Evolutionary conservation across 2,113 vertebrate genomes (phyloP).

Genomic region (Callorhinus ursinus): DNA sequence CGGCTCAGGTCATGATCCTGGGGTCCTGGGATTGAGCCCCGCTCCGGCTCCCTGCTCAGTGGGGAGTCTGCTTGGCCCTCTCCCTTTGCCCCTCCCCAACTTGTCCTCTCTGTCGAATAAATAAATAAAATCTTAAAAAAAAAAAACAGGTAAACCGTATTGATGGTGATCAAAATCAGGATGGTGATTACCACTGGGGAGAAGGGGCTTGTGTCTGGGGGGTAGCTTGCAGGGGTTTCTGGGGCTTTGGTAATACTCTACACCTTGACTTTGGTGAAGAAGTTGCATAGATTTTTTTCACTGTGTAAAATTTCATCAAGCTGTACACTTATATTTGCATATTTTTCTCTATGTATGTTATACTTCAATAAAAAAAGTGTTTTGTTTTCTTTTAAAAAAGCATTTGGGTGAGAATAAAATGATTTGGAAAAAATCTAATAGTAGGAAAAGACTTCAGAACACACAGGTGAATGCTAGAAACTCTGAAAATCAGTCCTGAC

Average conservation of each 20-base stretch:
- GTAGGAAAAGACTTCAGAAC: background rate
- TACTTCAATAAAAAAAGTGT: background rate
- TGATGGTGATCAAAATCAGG: background rate
- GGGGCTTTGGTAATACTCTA: background rate
- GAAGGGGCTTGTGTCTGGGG: background rate
- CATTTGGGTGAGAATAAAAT: conserved; percentile 1
- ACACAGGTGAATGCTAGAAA: background rate
- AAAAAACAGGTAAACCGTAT: background rate
- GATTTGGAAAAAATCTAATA: background rate
- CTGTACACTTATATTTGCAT: background rate
- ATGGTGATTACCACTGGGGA: accelerated
- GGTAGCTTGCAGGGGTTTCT: background rate
- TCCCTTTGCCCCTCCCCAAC: background rate
- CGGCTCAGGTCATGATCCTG: background rate
- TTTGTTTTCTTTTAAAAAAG: background rate
- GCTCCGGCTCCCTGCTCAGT: background rate
- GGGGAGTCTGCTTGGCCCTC: background rate
- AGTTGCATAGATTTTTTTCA: background rate
- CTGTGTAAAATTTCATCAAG: background rate
- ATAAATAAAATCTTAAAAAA: background rate
- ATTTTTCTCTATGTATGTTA: background rate
- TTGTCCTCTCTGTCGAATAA: background rate
- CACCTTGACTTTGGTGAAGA: background rate
- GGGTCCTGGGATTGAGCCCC: background rate
- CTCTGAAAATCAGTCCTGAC: background rate